Evolutionary conservation across 37 sponge, comb jelly and placozoan species (phyloP).

Genomic region (Spongilla lacustris): DNA sequence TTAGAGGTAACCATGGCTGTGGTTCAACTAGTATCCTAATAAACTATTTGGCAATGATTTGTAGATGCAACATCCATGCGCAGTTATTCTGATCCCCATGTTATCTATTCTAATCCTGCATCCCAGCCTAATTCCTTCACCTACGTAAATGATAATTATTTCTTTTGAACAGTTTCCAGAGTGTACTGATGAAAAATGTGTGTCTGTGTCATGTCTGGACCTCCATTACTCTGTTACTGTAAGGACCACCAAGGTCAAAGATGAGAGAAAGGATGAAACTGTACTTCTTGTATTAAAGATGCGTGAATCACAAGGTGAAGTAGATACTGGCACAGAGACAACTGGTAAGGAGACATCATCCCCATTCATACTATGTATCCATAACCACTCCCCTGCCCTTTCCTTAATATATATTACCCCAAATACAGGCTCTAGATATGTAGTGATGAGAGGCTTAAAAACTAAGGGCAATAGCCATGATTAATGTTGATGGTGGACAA

Average conservation of each 20-base stretch:
- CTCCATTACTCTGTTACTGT: slow-evolving; percentile 6
- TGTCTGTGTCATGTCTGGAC: slow-evolving; percentile 23
- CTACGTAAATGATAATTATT: not conserved
- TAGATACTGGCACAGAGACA: not conserved
- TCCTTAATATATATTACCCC: too few species aligned
- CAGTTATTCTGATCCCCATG: not conserved
- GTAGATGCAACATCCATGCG: too few species aligned
- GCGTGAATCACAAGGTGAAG: not conserved
- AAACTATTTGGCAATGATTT: too few species aligned
- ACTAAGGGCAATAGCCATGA: too few species aligned
- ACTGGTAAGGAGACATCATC: not conserved
- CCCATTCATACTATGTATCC: too few species aligned
- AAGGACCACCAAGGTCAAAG: not conserved
- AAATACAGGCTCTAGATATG: too few species aligned
- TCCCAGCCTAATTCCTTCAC: too few species aligned
- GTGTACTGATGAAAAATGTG: not conserved
- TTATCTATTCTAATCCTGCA: not conserved
- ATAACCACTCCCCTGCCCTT: too few species aligned
- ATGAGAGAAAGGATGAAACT: not conserved
- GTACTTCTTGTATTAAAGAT: not conserved
- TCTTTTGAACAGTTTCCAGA: not conserved
- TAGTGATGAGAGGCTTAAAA: too few species aligned
- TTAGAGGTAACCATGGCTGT: not conserved
- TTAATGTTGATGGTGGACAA: too few species aligned
- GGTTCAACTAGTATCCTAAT: too few species aligned